Conservation (phyloP, 2,797 vertebrate species). For the Brachyalestes nurse region DNA sequence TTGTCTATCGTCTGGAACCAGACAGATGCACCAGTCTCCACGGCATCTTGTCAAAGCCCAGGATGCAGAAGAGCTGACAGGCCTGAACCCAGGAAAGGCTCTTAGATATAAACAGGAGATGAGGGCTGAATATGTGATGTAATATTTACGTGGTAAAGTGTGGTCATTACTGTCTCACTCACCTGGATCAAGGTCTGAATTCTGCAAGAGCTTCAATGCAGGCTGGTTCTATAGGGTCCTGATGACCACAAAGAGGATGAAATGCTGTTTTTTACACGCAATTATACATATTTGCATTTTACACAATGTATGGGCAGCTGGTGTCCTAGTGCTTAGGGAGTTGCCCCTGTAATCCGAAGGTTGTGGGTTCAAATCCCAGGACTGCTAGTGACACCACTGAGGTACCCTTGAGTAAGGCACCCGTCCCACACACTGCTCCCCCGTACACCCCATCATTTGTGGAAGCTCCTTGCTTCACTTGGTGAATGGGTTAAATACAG, state of each 20-base stretch:
- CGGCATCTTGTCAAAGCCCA: slow-evolving; percentile 17
- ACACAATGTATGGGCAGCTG: too few relatives aligned
- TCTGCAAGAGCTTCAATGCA: slow-evolving; percentile 20
- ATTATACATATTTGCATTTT: neutral
- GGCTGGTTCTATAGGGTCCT: neutral
- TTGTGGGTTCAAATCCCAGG: too few relatives aligned
- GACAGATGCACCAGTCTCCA: slow-evolving; percentile 2
- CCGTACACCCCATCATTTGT: too few relatives aligned
- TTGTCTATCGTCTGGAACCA: neutral
- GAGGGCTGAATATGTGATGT: neutral
- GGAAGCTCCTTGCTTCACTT: too few relatives aligned
- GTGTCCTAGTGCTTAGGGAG: too few relatives aligned
- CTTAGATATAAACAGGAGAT: slow-evolving; percentile 10
- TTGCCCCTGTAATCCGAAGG: too few relatives aligned
- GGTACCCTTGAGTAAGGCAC: too few relatives aligned
- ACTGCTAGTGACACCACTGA: too few relatives aligned
- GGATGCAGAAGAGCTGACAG: slow-evolving; percentile 15
- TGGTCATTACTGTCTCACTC: slow-evolving; percentile 44
- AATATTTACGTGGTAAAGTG: neutral
- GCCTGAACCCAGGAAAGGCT: slow-evolving; percentile 19
- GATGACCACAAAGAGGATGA: neutral
- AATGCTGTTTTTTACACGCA: neutral
- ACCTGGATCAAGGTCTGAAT: slow-evolving; percentile 37
- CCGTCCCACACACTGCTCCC: too few relatives aligned
- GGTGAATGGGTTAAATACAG: too few relatives aligned